A percentile compares a stretch with the other conserved stretches of the same genome.
These are phyloP conservation scores for Alauda arvensis DNA, from an alignment of 2,797 vertebrate genomes.

Conservation along the genomic window DNA sequence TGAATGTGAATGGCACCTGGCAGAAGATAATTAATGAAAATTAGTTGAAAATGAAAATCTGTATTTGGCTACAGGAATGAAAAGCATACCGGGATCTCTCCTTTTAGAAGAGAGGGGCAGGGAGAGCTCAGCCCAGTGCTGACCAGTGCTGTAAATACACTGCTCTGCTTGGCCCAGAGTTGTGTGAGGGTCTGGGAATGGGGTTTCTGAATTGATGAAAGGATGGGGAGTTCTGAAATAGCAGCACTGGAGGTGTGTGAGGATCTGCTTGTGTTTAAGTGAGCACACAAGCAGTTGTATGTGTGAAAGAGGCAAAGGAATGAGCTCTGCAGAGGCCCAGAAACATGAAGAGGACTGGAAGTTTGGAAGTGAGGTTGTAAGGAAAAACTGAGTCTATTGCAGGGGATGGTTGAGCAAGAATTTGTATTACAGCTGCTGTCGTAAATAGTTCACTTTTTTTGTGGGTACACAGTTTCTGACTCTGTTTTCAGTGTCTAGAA, in stretches of 20 bases:
- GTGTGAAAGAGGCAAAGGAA: background rate
- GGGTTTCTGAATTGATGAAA: background rate
- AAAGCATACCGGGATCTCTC: background rate
- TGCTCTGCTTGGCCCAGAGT: background rate
- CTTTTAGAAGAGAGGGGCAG: background rate
- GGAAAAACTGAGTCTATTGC: background rate
- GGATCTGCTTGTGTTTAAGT: background rate
- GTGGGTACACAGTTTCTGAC: background rate
- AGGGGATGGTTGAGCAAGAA: background rate
- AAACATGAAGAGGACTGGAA: background rate
- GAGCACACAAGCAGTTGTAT: background rate
- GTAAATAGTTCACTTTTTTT: background rate
- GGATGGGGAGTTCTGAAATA: background rate
- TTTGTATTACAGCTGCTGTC: background rate
- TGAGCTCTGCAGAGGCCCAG: background rate
- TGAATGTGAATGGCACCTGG: background rate
- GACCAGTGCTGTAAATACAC: accelerated
- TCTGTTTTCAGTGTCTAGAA: background rate
- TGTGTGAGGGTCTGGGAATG: background rate
- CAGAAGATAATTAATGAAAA: background rate
- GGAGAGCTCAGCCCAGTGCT: background rate
- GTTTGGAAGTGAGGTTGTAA: background rate
- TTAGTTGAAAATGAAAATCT: background rate
- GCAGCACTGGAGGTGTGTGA: background rate
- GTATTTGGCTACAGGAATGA: background rate